Conservation (phyloP, 2,888 invertebrate genomes). For the Lepidocyrtinus sp. region DNA sequence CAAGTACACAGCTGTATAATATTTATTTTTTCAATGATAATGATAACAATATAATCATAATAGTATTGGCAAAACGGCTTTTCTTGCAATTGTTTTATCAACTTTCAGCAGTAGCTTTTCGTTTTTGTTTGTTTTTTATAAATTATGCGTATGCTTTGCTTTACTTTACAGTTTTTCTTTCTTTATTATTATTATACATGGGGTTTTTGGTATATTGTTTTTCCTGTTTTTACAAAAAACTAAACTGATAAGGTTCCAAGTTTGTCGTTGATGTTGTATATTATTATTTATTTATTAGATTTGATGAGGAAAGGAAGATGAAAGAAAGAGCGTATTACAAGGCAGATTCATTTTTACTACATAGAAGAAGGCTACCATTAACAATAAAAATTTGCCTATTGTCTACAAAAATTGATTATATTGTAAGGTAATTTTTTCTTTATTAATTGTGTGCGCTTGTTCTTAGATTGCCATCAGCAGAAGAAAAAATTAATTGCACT, state of each 20-base stretch:
- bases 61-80: constrained; percentile 26
- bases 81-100: neutral
- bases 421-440: constrained; percentile 11
- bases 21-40: constrained; percentile 27
- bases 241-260: no score
- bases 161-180: neutral
- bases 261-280: neutral
- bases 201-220: neutral
- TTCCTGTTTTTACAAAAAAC: no score
- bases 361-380: neutral
- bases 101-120: neutral
- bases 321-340: neutral
- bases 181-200: neutral
- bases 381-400: neutral
- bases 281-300: no score
- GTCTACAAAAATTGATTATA: neutral
- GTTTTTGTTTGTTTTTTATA: neutral
- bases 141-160: neutral
- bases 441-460: constrained; percentile 40
- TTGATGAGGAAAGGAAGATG: neutral
- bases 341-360: neutral
- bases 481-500: neutral
- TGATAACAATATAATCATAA: constrained; percentile 25
- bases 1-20: constrained; percentile 34
- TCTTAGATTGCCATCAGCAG: constrained; percentile 50